Conservation (phyloP, 2,888 invertebrate species). For the Lasioglossum vierecki region DNA sequence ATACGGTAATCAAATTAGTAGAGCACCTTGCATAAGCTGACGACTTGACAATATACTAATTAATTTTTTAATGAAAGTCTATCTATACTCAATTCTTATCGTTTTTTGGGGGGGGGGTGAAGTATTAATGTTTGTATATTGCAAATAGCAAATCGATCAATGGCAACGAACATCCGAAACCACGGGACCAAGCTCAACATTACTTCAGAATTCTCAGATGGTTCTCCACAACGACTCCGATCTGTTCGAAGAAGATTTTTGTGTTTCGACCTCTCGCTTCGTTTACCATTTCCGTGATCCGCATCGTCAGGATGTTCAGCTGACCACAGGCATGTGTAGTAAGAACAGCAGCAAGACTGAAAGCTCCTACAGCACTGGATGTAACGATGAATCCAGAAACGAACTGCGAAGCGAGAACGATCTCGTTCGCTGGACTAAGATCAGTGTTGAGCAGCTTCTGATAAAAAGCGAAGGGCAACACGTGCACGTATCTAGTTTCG, state of each 20-base stretch:
- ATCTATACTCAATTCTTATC: too few species aligned
- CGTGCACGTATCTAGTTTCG: slow-evolving; percentile 39
- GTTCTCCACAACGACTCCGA: slow-evolving; percentile 60
- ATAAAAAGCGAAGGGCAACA: slow-evolving; percentile 60
- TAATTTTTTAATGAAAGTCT: too few species aligned
- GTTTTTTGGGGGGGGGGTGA: too few species aligned
- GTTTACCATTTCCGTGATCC: slow-evolving; percentile 56
- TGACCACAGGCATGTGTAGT: slow-evolving; percentile 72
- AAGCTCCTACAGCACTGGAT: slow-evolving; percentile 50
- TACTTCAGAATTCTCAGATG: slow-evolving; percentile 62
- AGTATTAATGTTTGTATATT: too few species aligned
- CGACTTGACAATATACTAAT: too few species aligned
- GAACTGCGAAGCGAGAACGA: slow-evolving; percentile 61
- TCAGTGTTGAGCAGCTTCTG: slow-evolving; percentile 51
- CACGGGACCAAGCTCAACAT: not conserved
- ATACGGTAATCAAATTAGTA: too few species aligned
- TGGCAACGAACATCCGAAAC: not conserved
- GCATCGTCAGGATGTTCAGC: slow-evolving; percentile 57
- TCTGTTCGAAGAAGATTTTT: not conserved
- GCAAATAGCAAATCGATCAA: not conserved
- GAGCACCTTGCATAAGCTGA: too few species aligned
- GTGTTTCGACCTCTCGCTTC: not conserved
- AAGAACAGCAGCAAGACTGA: slow-evolving; percentile 63
- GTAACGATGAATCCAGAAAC: slow-evolving; percentile 54
- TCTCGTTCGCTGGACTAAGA: slow-evolving; percentile 60